Percentiles rank a stretch among this genome's conserved stretches.
Conservation (phyloP, 2,888 invertebrate genomes). For the Stenurella melanura region DNA sequence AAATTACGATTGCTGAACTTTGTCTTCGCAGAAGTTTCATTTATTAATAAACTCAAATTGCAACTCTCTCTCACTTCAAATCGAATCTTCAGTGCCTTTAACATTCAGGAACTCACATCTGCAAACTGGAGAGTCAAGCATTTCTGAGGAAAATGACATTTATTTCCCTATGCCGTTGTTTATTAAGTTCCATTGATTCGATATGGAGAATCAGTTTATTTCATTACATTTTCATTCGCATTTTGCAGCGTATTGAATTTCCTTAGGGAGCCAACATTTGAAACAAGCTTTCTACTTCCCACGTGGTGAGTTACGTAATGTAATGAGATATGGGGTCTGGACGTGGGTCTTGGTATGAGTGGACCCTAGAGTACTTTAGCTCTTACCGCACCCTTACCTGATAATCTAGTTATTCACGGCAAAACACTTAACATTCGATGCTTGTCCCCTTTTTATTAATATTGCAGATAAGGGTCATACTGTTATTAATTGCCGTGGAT, state of each 20-base stretch:
- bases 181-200: slow-evolving; percentile 65
- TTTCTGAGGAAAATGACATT: slow-evolving; percentile 50
- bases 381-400: slow-evolving; percentile 46
- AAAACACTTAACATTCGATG: slow-evolving; percentile 7
- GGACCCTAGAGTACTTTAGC: slow-evolving; percentile 56
- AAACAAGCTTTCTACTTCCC: slow-evolving; percentile 22
- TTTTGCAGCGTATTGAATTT: slow-evolving; percentile 66
- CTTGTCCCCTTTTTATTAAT: slow-evolving; percentile 7
- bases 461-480: background rate
- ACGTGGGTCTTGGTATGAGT: slow-evolving; percentile 58
- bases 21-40: too few relatives aligned
- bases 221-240: slow-evolving; percentile 68
- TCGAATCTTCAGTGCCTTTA: background rate
- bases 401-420: background rate
- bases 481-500: background rate
- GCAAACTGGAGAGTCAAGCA: slow-evolving; percentile 45
- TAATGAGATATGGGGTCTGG: slow-evolving; percentile 61
- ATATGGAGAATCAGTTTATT: slow-evolving; percentile 67
- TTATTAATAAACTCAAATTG: too few relatives aligned
- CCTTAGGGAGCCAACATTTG: slow-evolving; percentile 61
- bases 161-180: slow-evolving; percentile 56
- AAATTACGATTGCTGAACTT: too few relatives aligned
- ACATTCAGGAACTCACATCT: slow-evolving; percentile 15
- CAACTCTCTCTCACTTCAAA: background rate
- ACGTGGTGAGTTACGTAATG: slow-evolving; percentile 60